Percentiles rank a stretch among this genome's conserved stretches.
Evolutionary conservation across 2,888 invertebrate genomes (phyloP).

Genomic region (Diloba caeruleocephala): DNA sequence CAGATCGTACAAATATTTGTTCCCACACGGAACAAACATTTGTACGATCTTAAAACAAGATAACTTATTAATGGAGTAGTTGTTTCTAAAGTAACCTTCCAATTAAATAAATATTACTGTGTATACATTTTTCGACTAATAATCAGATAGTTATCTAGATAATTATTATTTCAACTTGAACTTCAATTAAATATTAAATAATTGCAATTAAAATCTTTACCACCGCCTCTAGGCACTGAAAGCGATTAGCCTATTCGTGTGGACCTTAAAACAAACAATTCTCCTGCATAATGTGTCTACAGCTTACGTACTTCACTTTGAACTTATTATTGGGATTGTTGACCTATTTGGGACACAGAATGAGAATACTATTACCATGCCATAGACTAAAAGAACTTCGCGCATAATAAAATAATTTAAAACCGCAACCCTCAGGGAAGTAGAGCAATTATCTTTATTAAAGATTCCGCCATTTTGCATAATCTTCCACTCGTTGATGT

Average conservation of each 20-base stretch:
- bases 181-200: constrained; percentile 41
- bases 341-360: constrained; percentile 23
- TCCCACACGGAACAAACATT: too few species aligned
- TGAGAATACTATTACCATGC: constrained; percentile 24
- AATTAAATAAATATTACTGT: too few species aligned
- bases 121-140: too few species aligned
- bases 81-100: too few species aligned
- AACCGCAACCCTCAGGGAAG: constrained; percentile 22
- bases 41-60: too few species aligned
- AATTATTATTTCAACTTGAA: too few species aligned
- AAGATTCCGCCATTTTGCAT: constrained; percentile 50
- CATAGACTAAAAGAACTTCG: constrained; percentile 25
- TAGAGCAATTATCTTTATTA: constrained; percentile 48
- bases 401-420: constrained; percentile 39
- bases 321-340: constrained; percentile 11
- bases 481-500: constrained; percentile 47
- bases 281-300: constrained; percentile 26
- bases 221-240: constrained; percentile 12
- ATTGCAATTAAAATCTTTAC: too few species aligned
- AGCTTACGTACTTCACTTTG: constrained; percentile 10
- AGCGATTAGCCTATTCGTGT: constrained; percentile 33
- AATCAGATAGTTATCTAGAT: too few species aligned
- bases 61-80: too few species aligned
- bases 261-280: constrained; percentile 31
- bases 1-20: too few species aligned